These are phyloP conservation scores for Cheilinus undulatus DNA, from an alignment of 2,113 vertebrate species.

Conservation along the genomic window DNA sequence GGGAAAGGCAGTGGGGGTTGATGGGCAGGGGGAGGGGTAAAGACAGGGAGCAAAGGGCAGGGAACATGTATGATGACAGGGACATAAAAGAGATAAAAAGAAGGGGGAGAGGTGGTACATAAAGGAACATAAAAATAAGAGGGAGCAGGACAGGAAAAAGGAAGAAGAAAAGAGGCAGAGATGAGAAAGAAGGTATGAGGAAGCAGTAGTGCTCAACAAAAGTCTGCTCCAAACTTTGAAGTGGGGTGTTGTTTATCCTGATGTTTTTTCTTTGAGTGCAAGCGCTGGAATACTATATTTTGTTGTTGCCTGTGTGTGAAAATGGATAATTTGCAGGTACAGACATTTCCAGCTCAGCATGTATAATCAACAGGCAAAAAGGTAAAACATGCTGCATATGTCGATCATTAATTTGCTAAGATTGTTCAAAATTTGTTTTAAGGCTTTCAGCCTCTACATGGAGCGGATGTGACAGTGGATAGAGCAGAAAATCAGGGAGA, in stretches of 20 bases:
- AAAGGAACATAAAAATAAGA: background rate
- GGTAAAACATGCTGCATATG: too few species aligned
- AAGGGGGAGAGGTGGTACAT: background rate
- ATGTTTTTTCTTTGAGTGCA: constrained; percentile 19
- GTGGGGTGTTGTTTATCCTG: constrained; percentile 40
- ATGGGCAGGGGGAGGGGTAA: constrained; percentile 24
- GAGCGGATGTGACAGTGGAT: too few species aligned
- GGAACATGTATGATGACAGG: constrained; percentile 24
- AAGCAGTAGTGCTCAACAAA: constrained; percentile 25
- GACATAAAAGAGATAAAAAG: constrained; percentile 25
- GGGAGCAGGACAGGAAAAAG: background rate
- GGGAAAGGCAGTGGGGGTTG: constrained; percentile 16
- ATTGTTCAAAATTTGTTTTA: too few species aligned
- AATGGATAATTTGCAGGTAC: constrained; percentile 29
- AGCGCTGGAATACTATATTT: constrained; percentile 20
- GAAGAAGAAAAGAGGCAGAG: constrained; percentile 17
- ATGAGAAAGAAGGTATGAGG: constrained; percentile 22
- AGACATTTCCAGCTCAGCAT: constrained; percentile 30
- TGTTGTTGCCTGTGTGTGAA: constrained; percentile 17
- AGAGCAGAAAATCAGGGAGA: too few species aligned
- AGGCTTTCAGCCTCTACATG: too few species aligned
- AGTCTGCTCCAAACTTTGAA: constrained; percentile 39
- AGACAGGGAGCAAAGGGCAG: constrained; percentile 31
- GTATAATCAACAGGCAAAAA: background rate
- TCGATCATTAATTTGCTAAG: too few species aligned